Evolutionary conservation across 2,113 vertebrate species (phyloP), one percentile per base, ranked within the genome.

Genomic region (Crypturellus undulatus): DNA sequence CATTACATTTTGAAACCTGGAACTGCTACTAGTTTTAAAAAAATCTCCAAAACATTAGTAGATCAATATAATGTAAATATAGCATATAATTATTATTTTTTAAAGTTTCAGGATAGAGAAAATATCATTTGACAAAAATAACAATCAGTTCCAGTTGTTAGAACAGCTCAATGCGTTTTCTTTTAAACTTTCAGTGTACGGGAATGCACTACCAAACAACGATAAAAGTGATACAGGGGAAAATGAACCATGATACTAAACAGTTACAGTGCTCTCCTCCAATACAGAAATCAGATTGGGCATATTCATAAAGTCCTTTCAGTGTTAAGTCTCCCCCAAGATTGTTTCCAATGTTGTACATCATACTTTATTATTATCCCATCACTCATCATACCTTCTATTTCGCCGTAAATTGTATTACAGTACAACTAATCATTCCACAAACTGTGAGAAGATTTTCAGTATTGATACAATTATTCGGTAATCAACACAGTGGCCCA

Each of bases 91-190:
- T 93, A 91, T 84, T 91, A 87, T 60, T 36, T 96, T 3, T 0
- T 88, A 94, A 93, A 49, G 49, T 92, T 87, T 91, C 79, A 94
- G 64, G 81, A 95, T 8, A 54, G 90, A 72, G 47, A 94, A 96
- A 88, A 77, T 13, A 94, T 10, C 28, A 71, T 76, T 72, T 91
- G 42, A 40, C 79, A 84, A 81, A 58, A 36, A 59, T 71, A 24
- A 91, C 89, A 73, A 93, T 84, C 72, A 80, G 90, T 92, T 96
- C 85, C 92, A 93, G 85, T 96, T 88, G 83, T 69, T 94, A 93
- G n/a, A 96, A 92, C 73, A 80, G 56, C 78, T 95, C 83, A 79
- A 43, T 79, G 69, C 87, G 62, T 88, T 88, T 93, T 92, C 73
- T 94, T 96, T 43, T 68, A 52, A 96, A 96, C 79, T 86, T 77